Conservation (phyloP, 2,113 vertebrate genomes). For the Gambusia affinis region DNA sequence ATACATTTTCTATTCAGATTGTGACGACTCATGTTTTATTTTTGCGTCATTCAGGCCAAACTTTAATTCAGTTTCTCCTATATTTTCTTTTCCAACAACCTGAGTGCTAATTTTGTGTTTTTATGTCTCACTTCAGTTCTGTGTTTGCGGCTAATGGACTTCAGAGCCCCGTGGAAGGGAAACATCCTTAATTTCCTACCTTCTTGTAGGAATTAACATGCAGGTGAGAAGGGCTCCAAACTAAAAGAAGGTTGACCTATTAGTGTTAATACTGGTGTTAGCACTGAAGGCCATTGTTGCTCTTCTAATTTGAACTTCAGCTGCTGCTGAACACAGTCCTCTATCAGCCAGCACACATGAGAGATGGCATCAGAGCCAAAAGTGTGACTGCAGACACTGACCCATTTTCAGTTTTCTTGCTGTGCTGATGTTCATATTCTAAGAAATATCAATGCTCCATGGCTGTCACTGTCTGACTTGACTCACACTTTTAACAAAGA, state of each 20-base stretch:
- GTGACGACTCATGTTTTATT: not conserved
- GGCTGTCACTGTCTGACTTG: conserved; percentile 31
- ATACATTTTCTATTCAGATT: not conserved
- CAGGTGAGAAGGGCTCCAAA: not conserved
- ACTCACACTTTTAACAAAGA: conserved; percentile 3
- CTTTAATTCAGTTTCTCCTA: too few relatives aligned
- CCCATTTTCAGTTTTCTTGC: conserved; percentile 50
- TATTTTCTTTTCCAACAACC: too few relatives aligned
- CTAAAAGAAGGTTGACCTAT: not conserved
- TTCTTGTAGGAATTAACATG: conserved; percentile 1
- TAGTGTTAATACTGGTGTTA: not conserved
- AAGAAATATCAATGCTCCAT: conserved; percentile 48
- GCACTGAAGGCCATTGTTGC: not conserved
- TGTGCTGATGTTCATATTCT: conserved; percentile 27
- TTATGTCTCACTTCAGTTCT: not conserved
- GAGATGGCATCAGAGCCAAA: not conserved
- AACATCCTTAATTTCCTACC: conserved; percentile 9
- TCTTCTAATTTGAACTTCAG: conserved; percentile 14
- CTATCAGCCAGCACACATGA: conserved; percentile 1
- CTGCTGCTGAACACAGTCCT: conserved; percentile 18
- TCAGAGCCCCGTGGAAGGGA: not conserved
- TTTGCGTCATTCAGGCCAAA: too few relatives aligned
- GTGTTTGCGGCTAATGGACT: conserved; percentile 3
- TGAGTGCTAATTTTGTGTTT: conserved; percentile 8
- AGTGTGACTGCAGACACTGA: conserved; percentile 35